Percentiles rank a stretch among this genome's conserved stretches.
Evolutionary conservation across 2,113 vertebrate species (phyloP).

Genomic region (Rhinopomastus cyanomelas): DNA sequence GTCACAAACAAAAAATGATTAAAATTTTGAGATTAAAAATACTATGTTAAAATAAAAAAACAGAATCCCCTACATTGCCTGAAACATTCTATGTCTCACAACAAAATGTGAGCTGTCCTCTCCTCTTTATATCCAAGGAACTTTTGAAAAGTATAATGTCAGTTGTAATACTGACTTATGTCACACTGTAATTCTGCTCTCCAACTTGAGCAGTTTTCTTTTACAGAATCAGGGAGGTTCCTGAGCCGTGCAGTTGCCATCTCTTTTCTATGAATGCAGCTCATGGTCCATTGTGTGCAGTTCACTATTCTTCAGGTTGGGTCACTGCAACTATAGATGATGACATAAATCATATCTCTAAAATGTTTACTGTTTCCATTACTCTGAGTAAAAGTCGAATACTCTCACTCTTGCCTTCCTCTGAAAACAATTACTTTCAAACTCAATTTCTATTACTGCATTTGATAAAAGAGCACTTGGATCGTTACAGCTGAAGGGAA

Average conservation of each 20-base stretch:
- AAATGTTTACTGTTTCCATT: background rate
- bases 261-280: background rate
- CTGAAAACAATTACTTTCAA: background rate
- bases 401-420: background rate
- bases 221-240: background rate
- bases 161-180: background rate
- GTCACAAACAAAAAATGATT: background rate
- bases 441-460: background rate
- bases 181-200: background rate
- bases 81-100: background rate
- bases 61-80: background rate
- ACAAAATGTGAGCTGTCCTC: background rate
- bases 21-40: background rate
- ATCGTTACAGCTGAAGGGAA: background rate
- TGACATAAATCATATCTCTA: background rate
- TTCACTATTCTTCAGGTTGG: background rate
- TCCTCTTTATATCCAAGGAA: background rate
- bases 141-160: background rate
- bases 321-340: background rate
- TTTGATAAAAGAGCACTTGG: background rate
- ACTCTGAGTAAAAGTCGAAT: background rate
- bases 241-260: background rate
- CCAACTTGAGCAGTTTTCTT: background rate
- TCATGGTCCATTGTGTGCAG: background rate
- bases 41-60: background rate